Evolutionary conservation across 2,888 invertebrate genomes (phyloP), one percentile per base, ranked within the genome.

Genomic region (Morpho deidamia): DNA sequence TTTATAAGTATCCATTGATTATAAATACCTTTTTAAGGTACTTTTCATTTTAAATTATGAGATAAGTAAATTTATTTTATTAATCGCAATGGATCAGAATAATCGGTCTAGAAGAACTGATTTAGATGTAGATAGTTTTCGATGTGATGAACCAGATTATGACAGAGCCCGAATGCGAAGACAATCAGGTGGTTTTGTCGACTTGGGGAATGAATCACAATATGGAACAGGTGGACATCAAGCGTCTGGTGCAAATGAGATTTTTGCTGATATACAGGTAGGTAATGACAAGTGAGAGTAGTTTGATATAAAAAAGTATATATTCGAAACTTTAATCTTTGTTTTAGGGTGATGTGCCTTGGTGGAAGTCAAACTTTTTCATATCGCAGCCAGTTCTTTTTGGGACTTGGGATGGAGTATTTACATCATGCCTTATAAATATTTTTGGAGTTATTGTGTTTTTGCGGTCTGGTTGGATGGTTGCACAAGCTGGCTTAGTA

Each of bases 391-490:
- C 97, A 37, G 96, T 98, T 51, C 89, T 98, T 49, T 99, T 99
- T 90, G 98, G 99, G 10, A 97, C 98, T 1, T 99, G 97, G 97
- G 99, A 99, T 85, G 99, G 99, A 61, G 99, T 99, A 7, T 99
- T 98, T 78, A 98, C 98, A 52, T 97, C 98, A 49, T 98, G 98
- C 77, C 93, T 99, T 70, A 97, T 99, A 74, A 99, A 99, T 83
- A 97, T 99, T 55, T 97, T 99, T 89, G 98, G 99, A 72, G 98
- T 99, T 0, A 98, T 99, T 79, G 97, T 99, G 58, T 99, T 99
- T 83, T 90, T 99, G 56, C 91, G 99, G 69, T 97, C 98, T 59
- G 99, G 99, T 61, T 99, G 99, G 99, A 97, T 99, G 74, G 98
- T 99, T 49, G 98, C 95, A 40, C 95, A 97, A 83, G 96, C 96